phyloP scores from a whole-genome alignment of 2,797 vertebrate species.

The Manis pentadactyla region DNA sequence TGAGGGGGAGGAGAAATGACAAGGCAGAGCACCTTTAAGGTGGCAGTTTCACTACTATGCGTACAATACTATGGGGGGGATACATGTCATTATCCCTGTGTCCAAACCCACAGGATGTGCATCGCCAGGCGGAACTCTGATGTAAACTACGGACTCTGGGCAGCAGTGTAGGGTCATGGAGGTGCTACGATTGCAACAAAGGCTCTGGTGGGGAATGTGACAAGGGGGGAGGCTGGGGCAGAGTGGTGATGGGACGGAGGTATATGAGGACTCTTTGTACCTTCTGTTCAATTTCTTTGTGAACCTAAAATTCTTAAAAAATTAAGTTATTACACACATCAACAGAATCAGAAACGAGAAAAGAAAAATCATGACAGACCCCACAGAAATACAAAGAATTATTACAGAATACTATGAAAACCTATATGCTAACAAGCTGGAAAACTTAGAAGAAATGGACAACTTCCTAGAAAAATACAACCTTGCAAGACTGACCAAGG shows the following conservation, averaged over 20 bases:
- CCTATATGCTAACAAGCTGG: no score
- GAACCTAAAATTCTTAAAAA: neutral
- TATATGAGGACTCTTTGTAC: neutral
- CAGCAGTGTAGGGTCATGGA: neutral
- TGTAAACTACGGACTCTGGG: neutral
- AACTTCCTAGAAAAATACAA: no score
- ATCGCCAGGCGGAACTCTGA: neutral
- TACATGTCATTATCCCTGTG: neutral
- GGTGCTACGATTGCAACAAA: neutral
- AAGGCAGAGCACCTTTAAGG: neutral
- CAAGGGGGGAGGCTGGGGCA: no score
- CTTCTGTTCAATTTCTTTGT: neutral
- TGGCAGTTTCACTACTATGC: no score
- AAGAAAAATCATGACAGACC: no score
- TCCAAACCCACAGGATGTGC: neutral
- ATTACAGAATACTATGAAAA: no score
- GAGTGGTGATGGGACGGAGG: fast-evolving
- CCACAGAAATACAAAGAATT: no score
- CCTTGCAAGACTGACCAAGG: no score
- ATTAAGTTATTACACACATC: neutral
- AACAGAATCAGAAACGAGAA: no score
- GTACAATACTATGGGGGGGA: fast-evolving
- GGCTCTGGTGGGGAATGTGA: neutral
- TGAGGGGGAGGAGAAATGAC: neutral
- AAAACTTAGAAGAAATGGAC: no score